Base-by-base conservation (phyloP, 2,113 vertebrate species). In the Galeopterus variegatus region DNA sequence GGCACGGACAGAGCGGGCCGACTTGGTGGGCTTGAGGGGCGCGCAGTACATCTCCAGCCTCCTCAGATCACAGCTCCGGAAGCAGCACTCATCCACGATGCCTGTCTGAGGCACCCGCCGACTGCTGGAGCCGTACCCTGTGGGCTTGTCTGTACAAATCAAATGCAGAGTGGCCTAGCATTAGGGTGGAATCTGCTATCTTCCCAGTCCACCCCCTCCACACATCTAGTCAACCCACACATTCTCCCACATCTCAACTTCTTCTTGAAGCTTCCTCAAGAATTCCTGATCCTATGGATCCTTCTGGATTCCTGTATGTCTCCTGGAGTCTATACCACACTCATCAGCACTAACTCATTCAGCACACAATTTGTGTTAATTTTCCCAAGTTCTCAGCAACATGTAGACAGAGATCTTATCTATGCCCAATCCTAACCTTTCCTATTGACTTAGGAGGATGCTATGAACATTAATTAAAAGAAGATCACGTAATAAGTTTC, bases 11-110 rank as follows among this genome's bases (percentile, higher is more conserved):
- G 99, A 99, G 65, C 99, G 99, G 70, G 99, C 99, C 0, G 99
- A 97, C 98, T 99, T 99, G 82, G 99, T 98, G 15, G 99, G 98
- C 97, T 99, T 99, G 97, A 99, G 99, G 12, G 99, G 99, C 9
- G 99, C 99, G 26, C 99, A 99, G 97, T 99, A 99, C 99, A 99
- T 99, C 99, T 99, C 99, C 97, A 99, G 98, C 97, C 99, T 99
- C 96, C 99, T 99, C 98, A 99, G 99, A 97, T 99, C 99, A 97
- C 99, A 99, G 96, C 99, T 99, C 98, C 99, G 99, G 99, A 99
- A 99, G 99, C 99, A 99, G 99, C 99, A 99, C 97, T 99, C 99
- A 6, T 99, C 99, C 98, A 99, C 99, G 65, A 99, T 99, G 98
- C 99, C 99, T 52, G 99, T 99, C 98, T 99, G 99, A 83, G 99